Evolutionary conservation across 2,113 vertebrate species (phyloP).

Genomic region (Himantopus leucocephalus): DNA sequence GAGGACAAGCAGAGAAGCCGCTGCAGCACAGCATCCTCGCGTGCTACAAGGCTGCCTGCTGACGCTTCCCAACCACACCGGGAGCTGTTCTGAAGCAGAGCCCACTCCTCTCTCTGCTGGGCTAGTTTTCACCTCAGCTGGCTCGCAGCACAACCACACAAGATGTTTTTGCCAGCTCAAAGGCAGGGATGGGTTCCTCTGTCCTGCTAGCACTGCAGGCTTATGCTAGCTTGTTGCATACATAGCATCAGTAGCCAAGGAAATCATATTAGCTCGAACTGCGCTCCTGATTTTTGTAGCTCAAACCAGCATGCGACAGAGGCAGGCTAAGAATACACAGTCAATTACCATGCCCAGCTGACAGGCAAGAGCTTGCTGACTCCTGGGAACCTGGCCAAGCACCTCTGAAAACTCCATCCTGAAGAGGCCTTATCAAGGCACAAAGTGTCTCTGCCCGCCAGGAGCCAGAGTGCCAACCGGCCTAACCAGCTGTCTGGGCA

Average conservation of each 20-base stretch:
- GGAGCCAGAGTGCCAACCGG: fast-evolving
- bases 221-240: no score
- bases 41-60: fast-evolving
- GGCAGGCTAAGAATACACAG: not conserved
- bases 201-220: not conserved
- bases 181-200: not conserved
- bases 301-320: not conserved
- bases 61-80: not conserved
- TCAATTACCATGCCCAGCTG: not conserved
- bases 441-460: not conserved
- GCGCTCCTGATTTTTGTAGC: not conserved
- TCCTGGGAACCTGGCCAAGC: not conserved
- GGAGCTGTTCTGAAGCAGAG: not conserved
- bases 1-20: not conserved
- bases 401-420: not conserved
- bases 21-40: not conserved
- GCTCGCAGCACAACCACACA: fast-evolving
- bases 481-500: not conserved
- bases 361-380: not conserved
- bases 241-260: not conserved
- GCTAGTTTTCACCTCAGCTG: not conserved
- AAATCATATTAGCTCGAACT: not conserved
- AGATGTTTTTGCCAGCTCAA: not conserved
- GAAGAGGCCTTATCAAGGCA: not conserved
- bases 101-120: not conserved